Percentiles rank a stretch among this genome's conserved stretches.
Evolutionary conservation across 2,888 invertebrate species (phyloP).

Genomic region (Chrysolina haemoptera): DNA sequence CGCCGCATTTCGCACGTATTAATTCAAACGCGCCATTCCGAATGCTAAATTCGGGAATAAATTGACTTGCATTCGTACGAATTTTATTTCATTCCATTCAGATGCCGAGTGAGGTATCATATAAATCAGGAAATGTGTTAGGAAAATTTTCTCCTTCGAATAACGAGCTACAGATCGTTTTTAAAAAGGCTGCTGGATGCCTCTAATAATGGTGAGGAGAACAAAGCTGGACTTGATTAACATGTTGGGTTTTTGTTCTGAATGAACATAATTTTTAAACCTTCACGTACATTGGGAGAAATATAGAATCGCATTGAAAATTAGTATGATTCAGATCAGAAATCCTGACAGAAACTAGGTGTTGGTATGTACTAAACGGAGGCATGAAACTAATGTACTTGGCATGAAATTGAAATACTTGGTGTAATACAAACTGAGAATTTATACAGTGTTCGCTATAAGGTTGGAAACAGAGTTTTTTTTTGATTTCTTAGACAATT

Average conservation of each 20-base stretch:
- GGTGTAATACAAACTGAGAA: no score
- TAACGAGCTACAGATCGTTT: slow-evolving; percentile 45
- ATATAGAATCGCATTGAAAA: no score
- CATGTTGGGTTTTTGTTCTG: background rate
- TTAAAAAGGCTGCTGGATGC: slow-evolving; percentile 39
- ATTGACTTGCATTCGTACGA: slow-evolving; percentile 62
- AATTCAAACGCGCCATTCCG: slow-evolving; percentile 66
- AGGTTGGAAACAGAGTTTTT: no score
- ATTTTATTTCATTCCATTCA: slow-evolving; percentile 60
- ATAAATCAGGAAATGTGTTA: slow-evolving; percentile 60
- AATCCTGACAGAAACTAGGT: no score
- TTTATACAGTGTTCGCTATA: no score
- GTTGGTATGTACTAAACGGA: no score
- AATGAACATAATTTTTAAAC: background rate
- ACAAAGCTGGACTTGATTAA: slow-evolving; percentile 21
- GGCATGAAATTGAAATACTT: no score
- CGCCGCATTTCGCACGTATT: slow-evolving; percentile 68
- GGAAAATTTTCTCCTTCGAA: slow-evolving; percentile 52
- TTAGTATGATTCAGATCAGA: no score
- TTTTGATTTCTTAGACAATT: no score
- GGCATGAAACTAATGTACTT: no score
- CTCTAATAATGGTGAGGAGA: slow-evolving; percentile 27
- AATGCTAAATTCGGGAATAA: slow-evolving; percentile 66
- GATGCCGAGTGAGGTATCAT: slow-evolving; percentile 52
- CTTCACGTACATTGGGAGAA: background rate